Conservation (phyloP, 2,113 vertebrate genomes). For the Rhinichthys klamathensis region DNA sequence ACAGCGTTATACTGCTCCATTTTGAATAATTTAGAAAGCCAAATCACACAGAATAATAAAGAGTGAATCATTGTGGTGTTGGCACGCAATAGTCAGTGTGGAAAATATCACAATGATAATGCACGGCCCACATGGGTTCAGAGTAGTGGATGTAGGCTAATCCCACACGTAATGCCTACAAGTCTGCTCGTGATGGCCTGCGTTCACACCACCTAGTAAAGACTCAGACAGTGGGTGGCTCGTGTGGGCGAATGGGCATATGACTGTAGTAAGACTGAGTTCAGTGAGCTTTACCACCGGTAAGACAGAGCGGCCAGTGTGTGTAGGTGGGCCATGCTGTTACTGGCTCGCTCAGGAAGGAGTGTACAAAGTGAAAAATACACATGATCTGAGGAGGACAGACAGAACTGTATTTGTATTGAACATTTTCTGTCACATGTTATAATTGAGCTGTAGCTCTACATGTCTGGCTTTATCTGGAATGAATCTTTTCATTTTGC, state of each 20-base stretch:
- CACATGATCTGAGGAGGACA: conserved; percentile 17
- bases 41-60: conserved; percentile 40
- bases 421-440: background rate
- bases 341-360: conserved; percentile 1
- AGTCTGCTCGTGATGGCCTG: conserved; percentile 42
- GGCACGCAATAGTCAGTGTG: background rate
- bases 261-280: conserved; percentile 36
- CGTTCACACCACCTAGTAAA: conserved; percentile 18
- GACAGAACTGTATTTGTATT: background rate
- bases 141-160: conserved; percentile 13
- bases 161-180: conserved; percentile 25
- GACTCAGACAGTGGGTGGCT: conserved; percentile 46
- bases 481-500: conserved; percentile 1
- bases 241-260: conserved; percentile 36
- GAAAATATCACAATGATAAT: conserved; percentile 40
- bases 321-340: conserved; percentile 44
- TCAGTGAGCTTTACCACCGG: background rate
- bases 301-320: background rate
- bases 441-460: conserved; percentile 3
- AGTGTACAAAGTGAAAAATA: background rate
- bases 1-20: conserved; percentile 14
- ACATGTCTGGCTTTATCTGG: background rate
- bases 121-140: conserved; percentile 34
- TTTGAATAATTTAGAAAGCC: conserved; percentile 26
- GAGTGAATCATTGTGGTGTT: conserved; percentile 37